Evolutionary conservation across 2,113 vertebrate genomes (phyloP).

Genomic region (Amphiprion ocellaris): DNA sequence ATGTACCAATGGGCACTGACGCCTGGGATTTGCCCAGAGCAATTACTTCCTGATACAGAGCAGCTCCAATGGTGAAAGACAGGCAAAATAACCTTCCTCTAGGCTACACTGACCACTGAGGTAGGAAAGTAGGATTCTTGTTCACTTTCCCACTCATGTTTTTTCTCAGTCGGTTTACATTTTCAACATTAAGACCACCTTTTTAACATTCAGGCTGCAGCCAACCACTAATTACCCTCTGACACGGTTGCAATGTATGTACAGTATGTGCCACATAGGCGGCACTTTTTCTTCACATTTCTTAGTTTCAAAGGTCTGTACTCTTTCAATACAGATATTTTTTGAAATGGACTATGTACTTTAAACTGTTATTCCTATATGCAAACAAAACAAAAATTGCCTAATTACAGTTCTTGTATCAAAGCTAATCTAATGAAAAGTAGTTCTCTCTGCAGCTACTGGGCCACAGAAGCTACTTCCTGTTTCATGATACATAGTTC

Average conservation of each 20-base stretch:
- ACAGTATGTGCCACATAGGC: background rate
- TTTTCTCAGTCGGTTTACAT: background rate
- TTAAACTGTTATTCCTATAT: background rate
- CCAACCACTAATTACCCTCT: background rate
- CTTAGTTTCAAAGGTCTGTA: constrained; percentile 7
- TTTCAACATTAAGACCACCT: background rate
- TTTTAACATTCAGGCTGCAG: background rate
- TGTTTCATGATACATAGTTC: constrained; percentile 14
- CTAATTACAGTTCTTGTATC: constrained; percentile 15
- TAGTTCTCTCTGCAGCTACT: background rate
- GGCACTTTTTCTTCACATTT: background rate
- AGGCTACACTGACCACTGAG: background rate
- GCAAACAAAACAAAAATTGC: background rate
- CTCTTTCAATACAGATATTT: constrained; percentile 11
- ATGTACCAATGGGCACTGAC: constrained; percentile 10
- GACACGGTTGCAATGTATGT: background rate
- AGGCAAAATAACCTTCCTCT: background rate
- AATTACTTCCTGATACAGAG: constrained; percentile 15
- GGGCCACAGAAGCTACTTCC: constrained; percentile 6
- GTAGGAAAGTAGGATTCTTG: background rate
- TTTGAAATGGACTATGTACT: background rate
- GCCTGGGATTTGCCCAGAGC: constrained; percentile 12
- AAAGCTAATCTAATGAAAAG: constrained; percentile 17
- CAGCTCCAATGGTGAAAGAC: constrained; percentile 6
- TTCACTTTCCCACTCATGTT: background rate